Conservation (phyloP, 2,888 invertebrate genomes). For the Gymnocheta viridis region DNA sequence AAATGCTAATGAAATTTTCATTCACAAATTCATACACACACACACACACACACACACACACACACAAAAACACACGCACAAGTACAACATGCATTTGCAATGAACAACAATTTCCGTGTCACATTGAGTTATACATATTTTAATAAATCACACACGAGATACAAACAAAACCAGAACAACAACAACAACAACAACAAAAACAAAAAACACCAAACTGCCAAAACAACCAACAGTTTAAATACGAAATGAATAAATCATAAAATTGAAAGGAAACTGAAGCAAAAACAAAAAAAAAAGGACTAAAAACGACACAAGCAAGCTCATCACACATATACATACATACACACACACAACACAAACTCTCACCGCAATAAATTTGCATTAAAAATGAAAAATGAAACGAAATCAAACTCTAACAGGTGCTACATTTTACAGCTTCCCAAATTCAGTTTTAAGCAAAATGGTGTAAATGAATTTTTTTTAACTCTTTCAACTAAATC, state of each 20-base stretch:
- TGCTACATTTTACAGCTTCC: conserved; percentile 43
- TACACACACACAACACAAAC: too few species aligned
- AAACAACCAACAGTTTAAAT: conserved; percentile 43
- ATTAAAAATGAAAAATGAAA: conserved; percentile 37
- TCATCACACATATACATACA: too few species aligned
- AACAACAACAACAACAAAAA: conserved; percentile 6
- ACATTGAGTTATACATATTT: conserved; percentile 46
- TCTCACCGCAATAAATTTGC: conserved; percentile 50
- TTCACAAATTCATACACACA: background rate
- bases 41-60: too few species aligned
- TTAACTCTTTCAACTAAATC: conserved; percentile 20
- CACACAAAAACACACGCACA: too few species aligned
- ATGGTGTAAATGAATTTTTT: conserved; percentile 20
- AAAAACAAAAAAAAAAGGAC: background rate
- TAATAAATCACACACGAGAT: conserved; percentile 51
- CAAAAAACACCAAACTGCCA: conserved; percentile 9
- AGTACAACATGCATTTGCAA: conserved; percentile 12
- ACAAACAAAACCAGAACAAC: background rate
- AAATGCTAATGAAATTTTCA: conserved; percentile 53
- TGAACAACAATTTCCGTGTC: conserved; percentile 48
- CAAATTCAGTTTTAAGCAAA: conserved; percentile 14
- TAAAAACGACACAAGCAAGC: background rate
- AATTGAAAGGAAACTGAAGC: conserved; percentile 17
- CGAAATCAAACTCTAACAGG: conserved; percentile 47
- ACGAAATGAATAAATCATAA: conserved; percentile 57